Evolutionary conservation across 2,888 invertebrate genomes (phyloP).

Genomic region (Papilio gigon): DNA sequence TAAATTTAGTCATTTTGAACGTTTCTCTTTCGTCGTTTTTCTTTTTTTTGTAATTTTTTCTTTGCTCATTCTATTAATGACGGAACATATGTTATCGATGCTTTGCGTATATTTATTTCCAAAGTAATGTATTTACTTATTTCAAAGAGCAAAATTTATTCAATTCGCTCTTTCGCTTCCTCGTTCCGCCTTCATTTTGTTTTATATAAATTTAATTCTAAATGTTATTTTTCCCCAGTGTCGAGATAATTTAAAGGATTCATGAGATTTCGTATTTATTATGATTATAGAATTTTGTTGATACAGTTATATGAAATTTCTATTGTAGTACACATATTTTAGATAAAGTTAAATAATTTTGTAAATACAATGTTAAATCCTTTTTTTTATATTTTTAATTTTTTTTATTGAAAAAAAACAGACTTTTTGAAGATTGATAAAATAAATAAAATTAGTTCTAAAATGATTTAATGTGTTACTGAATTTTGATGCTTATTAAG

Average conservation of each 20-base stretch:
- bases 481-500: too few relatives aligned
- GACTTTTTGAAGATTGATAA: too few relatives aligned
- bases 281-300: not conserved
- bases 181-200: constrained; percentile 24
- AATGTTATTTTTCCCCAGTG: constrained; percentile 27
- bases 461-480: too few relatives aligned
- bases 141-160: constrained; percentile 27
- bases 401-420: too few relatives aligned
- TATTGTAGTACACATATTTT: too few relatives aligned
- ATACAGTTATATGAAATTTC: not conserved
- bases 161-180: constrained; percentile 24
- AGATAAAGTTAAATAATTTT: too few relatives aligned
- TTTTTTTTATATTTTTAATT: too few relatives aligned
- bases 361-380: too few relatives aligned
- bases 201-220: constrained; percentile 34
- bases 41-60: not conserved
- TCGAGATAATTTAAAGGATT: constrained; percentile 19
- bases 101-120: constrained; percentile 6
- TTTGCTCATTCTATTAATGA: not conserved
- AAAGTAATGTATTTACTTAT: constrained; percentile 37
- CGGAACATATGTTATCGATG: not conserved
- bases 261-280: constrained; percentile 20
- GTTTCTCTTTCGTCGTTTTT: too few relatives aligned
- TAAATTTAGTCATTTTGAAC: too few relatives aligned
- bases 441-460: not conserved